Base-by-base conservation (phyloP, 1,140 invertebrate genomes). In the Meteorus sp. region DNA sequence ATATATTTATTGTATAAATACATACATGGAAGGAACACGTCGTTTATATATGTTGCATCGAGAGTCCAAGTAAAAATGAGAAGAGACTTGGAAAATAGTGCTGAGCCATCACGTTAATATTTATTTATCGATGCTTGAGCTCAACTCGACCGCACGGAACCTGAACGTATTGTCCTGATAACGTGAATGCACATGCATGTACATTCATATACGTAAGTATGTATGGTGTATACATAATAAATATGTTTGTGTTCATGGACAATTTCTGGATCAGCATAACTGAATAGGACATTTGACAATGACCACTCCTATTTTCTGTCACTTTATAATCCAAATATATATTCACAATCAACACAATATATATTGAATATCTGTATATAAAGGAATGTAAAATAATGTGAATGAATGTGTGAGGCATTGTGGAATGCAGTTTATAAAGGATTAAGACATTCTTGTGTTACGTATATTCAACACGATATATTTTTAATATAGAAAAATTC, bases 31-130 rank as follows among this genome's bases (percentile, higher is more conserved):
- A 35, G 33, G 13, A 54, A 43, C 23, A 43, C 22, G 33, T 54
- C 31, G 17, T 57, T n/a, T 47, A n/a, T 22, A 8, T 37, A 35
- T n/a, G 15, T 27, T 6, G 27, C 39, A 41, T 22, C 20, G 9
- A 33, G 23, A 33, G 47, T 56, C 27, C 51, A 39, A 52, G 47
- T 20, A 50, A 41, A 43, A 48, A 9, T 5, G 33, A 53, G 33
- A 61, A 44, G 35, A 44, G 25, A 25, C 29, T 17, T 22, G 41
- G 54, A 37, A 58, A 61, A 70, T 68, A 64, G 59, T 68, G 68
- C 66, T 66, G 68, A 68, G 64, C 64, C 68, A 68, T 62, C 55
- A 31, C 47, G 55, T 62, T 66, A 66, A 69, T 69, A 65, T 69
- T 69, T 69, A 69, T 69, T 64, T 63, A 68, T 62, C 54, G 62